Conservation (phyloP, 1,140 invertebrate genomes). For the Nasonia vitripennis region DNA sequence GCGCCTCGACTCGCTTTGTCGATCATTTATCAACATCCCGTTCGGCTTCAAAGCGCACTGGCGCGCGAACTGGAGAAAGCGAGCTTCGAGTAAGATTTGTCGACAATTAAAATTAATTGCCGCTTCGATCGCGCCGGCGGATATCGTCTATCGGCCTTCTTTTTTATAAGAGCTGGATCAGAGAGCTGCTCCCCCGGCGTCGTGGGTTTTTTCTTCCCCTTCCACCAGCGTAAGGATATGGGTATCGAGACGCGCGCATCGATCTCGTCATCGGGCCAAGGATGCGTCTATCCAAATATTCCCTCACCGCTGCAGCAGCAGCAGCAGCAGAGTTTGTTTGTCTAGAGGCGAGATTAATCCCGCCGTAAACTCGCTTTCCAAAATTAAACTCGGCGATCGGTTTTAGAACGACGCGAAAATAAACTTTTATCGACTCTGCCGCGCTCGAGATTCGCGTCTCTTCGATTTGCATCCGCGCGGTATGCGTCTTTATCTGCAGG, state of each 20-base stretch:
- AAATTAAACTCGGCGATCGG: neutral
- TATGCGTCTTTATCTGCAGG: too few species aligned
- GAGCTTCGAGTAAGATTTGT: conserved; percentile 48
- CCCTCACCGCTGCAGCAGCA: neutral
- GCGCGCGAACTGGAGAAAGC: neutral
- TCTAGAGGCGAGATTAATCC: neutral
- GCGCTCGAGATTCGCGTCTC: neutral
- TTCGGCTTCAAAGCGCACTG: conserved; percentile 4
- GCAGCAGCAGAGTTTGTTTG: neutral
- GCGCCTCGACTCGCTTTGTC: conserved; percentile 28
- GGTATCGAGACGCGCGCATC: neutral
- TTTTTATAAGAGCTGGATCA: neutral
- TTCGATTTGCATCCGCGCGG: too few species aligned
- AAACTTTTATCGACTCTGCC: conserved; percentile 9
- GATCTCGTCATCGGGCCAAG: neutral
- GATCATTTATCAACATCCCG: conserved; percentile 55
- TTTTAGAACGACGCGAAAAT: conserved; percentile 6
- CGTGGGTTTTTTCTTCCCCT: neutral
- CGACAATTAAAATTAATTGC: conserved; percentile 60
- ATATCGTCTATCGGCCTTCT: neutral
- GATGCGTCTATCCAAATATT: neutral
- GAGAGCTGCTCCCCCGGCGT: neutral
- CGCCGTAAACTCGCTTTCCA: conserved; percentile 5
- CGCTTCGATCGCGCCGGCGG: neutral
- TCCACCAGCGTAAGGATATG: neutral